Percentiles rank a stretch among this genome's conserved stretches.
Conservation (phyloP, 2,113 vertebrate species). For the Stomatorhinus ivindoensis region DNA sequence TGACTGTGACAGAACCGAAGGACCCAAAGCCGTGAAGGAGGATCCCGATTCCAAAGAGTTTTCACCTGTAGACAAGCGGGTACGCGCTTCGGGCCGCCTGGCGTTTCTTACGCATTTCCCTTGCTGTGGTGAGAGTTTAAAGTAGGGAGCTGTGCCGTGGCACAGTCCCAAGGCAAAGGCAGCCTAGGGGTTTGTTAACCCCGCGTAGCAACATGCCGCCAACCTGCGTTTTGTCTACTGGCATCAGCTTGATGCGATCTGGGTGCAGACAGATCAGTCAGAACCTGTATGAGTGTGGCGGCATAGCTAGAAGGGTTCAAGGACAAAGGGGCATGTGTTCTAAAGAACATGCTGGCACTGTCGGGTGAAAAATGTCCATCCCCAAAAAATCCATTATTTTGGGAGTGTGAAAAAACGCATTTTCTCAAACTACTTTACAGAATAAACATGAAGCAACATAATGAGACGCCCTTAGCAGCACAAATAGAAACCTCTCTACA, state of each 20-base stretch:
- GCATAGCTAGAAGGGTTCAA: not conserved
- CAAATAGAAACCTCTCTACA: not conserved
- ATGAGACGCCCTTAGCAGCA: not conserved
- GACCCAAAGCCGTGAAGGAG: constrained; percentile 39
- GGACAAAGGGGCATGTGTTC: not conserved
- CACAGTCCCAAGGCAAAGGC: not conserved
- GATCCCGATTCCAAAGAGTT: constrained; percentile 45
- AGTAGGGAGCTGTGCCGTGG: not conserved
- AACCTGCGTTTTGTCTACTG: not conserved
- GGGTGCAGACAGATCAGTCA: not conserved
- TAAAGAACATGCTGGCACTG: not conserved
- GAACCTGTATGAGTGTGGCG: not conserved
- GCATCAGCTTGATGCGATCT: not conserved
- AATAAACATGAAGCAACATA: not conserved
- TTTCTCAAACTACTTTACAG: not conserved
- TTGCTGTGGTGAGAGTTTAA: not conserved
- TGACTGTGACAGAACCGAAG: constrained; percentile 65
- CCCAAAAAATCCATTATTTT: not conserved
- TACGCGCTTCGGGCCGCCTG: constrained; percentile 25
- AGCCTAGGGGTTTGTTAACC: not conserved
- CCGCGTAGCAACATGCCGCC: not conserved
- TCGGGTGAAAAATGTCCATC: not conserved
- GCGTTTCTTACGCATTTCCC: not conserved
- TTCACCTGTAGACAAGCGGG: constrained; percentile 69
- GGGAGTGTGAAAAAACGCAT: not conserved